phyloP scores from a whole-genome alignment of 1,140 invertebrate genomes.

The Orius laevigatus region DNA sequence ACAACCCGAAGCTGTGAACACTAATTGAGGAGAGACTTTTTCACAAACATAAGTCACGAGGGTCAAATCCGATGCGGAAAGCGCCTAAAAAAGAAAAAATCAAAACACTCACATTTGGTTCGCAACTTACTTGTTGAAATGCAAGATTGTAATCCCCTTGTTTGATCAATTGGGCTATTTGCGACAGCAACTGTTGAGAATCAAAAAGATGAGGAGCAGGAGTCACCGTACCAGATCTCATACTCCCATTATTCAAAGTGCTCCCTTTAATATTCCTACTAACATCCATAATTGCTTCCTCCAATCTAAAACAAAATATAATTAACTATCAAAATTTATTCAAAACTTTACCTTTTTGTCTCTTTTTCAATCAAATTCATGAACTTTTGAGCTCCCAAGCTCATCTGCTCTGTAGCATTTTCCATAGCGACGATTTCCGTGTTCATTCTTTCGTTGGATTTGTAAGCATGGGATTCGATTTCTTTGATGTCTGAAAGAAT shows the following conservation, averaged over 20 bases:
- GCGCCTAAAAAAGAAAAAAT: slow-evolving; percentile 38
- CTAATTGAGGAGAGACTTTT: slow-evolving; percentile 51
- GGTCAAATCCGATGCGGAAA: slow-evolving; percentile 67
- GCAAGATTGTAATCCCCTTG: slow-evolving; percentile 66
- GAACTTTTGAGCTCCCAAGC: slow-evolving; percentile 25
- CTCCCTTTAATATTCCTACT: slow-evolving; percentile 7
- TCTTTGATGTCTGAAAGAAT: slow-evolving; percentile 26
- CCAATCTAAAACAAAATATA: slow-evolving; percentile 8
- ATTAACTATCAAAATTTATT: neutral
- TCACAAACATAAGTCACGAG: slow-evolving; percentile 73
- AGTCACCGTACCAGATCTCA: slow-evolving; percentile 50
- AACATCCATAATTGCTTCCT: slow-evolving; percentile 9
- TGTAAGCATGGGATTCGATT: slow-evolving; percentile 25
- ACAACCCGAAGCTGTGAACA: slow-evolving; percentile 53
- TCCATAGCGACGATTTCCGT: slow-evolving; percentile 9
- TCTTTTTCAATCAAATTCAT: slow-evolving; percentile 25
- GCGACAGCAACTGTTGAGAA: slow-evolving; percentile 43
- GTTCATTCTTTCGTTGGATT: slow-evolving; percentile 15
- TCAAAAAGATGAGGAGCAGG: slow-evolving; percentile 42
- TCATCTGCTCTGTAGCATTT: slow-evolving; percentile 26
- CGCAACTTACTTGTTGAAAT: slow-evolving; percentile 54
- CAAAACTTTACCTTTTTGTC: slow-evolving; percentile 26
- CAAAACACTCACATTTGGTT: neutral
- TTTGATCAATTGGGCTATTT: slow-evolving; percentile 52
- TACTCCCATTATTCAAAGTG: slow-evolving; percentile 17